Evolutionary conservation across 2,113 vertebrate genomes (phyloP).

Genomic region (Eurypyga helias): DNA sequence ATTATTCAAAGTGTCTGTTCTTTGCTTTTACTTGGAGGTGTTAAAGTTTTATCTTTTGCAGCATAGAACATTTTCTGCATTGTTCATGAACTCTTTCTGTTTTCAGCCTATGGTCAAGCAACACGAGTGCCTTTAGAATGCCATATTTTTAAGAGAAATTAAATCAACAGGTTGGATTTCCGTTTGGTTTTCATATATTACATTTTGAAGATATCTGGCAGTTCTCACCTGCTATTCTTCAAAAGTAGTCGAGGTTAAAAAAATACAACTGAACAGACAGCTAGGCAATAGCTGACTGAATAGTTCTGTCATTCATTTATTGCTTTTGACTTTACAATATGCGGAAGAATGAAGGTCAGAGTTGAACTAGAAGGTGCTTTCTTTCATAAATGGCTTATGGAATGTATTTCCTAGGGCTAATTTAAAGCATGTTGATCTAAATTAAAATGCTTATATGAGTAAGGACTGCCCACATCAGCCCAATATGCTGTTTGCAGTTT

Average conservation of each 20-base stretch:
- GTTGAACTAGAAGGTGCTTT: neutral
- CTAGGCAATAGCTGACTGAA: neutral
- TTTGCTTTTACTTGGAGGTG: neutral
- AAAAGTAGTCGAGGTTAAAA: neutral
- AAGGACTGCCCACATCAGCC: neutral
- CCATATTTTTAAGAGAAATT: neutral
- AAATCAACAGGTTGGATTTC: neutral
- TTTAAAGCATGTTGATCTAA: neutral
- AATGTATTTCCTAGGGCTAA: neutral
- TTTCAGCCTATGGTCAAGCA: neutral
- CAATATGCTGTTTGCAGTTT: neutral
- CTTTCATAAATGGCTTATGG: neutral
- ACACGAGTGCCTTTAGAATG: neutral
- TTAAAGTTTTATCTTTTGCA: neutral
- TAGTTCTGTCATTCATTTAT: neutral
- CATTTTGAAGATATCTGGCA: neutral
- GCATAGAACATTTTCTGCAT: neutral
- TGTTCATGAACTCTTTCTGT: neutral
- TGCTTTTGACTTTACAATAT: neutral
- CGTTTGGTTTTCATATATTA: neutral
- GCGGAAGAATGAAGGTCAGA: neutral
- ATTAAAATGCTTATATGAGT: neutral
- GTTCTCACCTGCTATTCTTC: neutral
- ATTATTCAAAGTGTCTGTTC: neutral
- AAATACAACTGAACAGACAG: neutral